These are phyloP conservation scores for Cydia fagiglandana DNA, from an alignment of 1,140 invertebrate species.

Conservation along the genomic window DNA sequence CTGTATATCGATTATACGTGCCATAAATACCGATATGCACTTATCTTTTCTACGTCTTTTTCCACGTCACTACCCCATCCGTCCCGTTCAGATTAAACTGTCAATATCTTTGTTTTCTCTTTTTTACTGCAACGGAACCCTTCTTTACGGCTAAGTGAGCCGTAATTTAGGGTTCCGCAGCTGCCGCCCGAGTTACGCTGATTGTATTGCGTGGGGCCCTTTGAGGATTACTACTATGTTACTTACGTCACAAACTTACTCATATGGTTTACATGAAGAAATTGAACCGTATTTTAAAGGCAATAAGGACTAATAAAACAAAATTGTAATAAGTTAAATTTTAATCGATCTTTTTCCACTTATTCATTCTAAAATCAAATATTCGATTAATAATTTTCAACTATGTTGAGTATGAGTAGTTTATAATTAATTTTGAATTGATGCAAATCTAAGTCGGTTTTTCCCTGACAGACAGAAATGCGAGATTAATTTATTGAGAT, in stretches of 20 bases:
- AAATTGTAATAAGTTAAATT: not conserved
- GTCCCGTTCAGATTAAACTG: conserved; percentile 62
- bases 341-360: conserved; percentile 19
- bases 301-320: not conserved
- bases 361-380: conserved; percentile 3
- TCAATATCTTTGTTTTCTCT: conserved; percentile 57
- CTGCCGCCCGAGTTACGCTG: conserved; percentile 66
- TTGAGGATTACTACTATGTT: conserved; percentile 46
- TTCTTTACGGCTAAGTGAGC: conserved; percentile 56
- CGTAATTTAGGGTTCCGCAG: conserved; percentile 68
- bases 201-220: conserved; percentile 64
- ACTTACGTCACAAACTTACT: conserved; percentile 9
- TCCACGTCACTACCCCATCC: conserved; percentile 7
- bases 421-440: not conserved
- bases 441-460: not conserved
- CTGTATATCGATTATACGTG: not conserved
- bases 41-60: not conserved
- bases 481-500: no score
- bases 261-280: not conserved
- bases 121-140: conserved; percentile 52
- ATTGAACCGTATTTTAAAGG: not conserved
- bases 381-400: conserved; percentile 25
- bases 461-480: no score
- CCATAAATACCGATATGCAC: not conserved
- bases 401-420: not conserved